Percentiles rank a stretch among this genome's conserved stretches.
Evolutionary conservation across 92 coral and sea anemone species (phyloP).

Genomic region (Epizoanthus illoricatus): DNA sequence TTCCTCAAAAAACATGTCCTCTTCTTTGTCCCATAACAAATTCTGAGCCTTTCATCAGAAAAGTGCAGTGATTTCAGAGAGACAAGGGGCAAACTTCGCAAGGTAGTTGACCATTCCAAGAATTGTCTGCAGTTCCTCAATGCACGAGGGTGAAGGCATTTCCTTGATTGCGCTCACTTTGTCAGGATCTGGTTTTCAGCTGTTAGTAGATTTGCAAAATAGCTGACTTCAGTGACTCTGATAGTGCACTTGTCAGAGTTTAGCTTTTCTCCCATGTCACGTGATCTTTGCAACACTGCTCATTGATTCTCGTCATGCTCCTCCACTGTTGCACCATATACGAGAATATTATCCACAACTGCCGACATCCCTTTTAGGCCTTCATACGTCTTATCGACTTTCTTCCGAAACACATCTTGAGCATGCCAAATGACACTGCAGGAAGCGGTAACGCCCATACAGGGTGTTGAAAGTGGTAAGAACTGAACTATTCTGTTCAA

Average conservation of each 20-base stretch:
- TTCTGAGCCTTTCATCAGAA: background rate
- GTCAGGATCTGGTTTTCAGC: constrained; percentile 24
- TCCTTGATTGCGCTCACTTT: background rate
- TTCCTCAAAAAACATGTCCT: too few species aligned
- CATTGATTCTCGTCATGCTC: too few species aligned
- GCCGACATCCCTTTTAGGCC: constrained; percentile 15
- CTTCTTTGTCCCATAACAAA: constrained; percentile 1
- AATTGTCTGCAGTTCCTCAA: constrained; percentile 9
- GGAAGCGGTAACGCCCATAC: too few species aligned
- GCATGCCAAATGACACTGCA: constrained; percentile 38
- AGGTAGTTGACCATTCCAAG: background rate
- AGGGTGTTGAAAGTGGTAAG: too few species aligned
- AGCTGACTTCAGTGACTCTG: constrained; percentile 1
- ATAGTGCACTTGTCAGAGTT: background rate
- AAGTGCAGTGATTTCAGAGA: too few species aligned
- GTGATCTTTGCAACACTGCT: constrained; percentile 2
- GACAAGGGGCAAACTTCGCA: too few species aligned
- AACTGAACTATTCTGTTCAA: background rate
- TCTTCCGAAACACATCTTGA: constrained; percentile 37
- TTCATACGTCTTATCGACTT: constrained; percentile 12
- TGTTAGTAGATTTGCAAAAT: constrained; percentile 21
- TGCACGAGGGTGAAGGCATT: constrained; percentile 1
- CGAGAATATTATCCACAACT: constrained; percentile 40
- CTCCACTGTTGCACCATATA: background rate
- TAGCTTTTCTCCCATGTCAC: constrained; percentile 23